Evolutionary conservation across 2,797 vertebrate genomes (phyloP), one percentile per base, ranked within the genome.

Genomic region (Zenarchopterus dispar): DNA sequence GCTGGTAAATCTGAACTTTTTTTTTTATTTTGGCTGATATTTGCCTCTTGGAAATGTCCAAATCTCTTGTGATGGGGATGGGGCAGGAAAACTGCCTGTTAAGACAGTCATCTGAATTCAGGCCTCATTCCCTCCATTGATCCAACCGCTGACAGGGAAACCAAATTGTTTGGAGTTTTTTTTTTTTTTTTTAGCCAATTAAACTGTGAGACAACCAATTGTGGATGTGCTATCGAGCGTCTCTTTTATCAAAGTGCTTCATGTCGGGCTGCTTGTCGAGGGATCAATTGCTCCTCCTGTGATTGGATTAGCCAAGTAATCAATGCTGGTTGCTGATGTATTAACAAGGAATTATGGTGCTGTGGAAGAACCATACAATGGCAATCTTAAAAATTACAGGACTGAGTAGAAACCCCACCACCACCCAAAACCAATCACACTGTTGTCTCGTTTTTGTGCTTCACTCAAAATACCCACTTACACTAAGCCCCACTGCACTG

Each of bases 161-260:
- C 92, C 92, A 95, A 97, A 97, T 97, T 96, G 94, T 97, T 98
- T 97, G 94, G 93, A n/a, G n/a, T n/a, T n/a, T n/a, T n/a, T n/a
- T n/a, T n/a, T n/a, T n/a, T 93, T 95, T 96, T 93, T 96, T 96
- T 95, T 52, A 98, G 94, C 95, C 95, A 95, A 96, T 98, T 96
- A 97, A 84, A 94, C 94, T 93, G 91, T 89, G 92, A 92, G 92
- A 94, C 92, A 95, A 91, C 92, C 92, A 92, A 93, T 93, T 95
- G 95, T 94, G 92, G 92, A 93, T 89, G 91, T 90, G 91, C 90
- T 95, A 96, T 96, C 95, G 96, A 97, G 90, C 91, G 15, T 85
- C 81, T 86, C 91, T 91, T 88, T 88, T 92, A 70, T 66, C 93
- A 95, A 95, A 97, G 94, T 96, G 95, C 96, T 96, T 94, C 95